These are phyloP conservation scores for Epinephelus moara DNA, from an alignment of 2,113 vertebrate genomes.

Conservation along the genomic window DNA sequence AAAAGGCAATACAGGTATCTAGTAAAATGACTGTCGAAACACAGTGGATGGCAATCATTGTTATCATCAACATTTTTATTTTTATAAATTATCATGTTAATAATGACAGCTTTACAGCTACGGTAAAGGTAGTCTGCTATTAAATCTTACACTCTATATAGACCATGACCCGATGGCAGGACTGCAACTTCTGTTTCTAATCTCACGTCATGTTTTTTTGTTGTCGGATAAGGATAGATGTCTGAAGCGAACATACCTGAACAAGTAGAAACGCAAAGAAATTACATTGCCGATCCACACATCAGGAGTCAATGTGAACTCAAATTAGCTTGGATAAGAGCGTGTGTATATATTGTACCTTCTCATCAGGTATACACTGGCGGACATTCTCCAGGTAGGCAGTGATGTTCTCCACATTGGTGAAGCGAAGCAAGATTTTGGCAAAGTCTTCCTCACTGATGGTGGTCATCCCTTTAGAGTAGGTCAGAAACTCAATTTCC, in stretches of 20 bases:
- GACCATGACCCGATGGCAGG: neutral
- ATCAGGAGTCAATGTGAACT: neutral
- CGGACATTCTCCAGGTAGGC: slow-evolving; percentile 96
- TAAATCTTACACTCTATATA: neutral
- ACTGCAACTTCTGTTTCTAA: neutral
- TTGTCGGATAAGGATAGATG: neutral
- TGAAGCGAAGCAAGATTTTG: slow-evolving; percentile 96
- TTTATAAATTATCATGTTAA: no score
- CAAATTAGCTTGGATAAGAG: neutral
- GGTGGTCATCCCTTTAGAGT: slow-evolving; percentile 97
- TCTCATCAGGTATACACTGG: slow-evolving; percentile 93
- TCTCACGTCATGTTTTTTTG: neutral
- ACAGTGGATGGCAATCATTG: neutral
- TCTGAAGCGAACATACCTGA: neutral
- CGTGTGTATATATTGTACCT: slow-evolving; percentile 82
- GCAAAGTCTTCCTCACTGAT: slow-evolving; percentile 99
- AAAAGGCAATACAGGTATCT: no score
- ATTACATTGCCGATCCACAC: neutral
- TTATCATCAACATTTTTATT: neutral
- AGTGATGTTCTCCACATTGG: slow-evolving; percentile 96
- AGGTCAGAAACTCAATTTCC: slow-evolving; percentile 98
- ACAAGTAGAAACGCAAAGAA: neutral
- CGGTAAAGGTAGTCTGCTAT: neutral
- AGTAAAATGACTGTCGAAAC: neutral
- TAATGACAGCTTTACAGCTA: no score